phyloP scores from a whole-genome alignment of 2,113 vertebrate species.

The Sterrhoptilus dennistouni region DNA sequence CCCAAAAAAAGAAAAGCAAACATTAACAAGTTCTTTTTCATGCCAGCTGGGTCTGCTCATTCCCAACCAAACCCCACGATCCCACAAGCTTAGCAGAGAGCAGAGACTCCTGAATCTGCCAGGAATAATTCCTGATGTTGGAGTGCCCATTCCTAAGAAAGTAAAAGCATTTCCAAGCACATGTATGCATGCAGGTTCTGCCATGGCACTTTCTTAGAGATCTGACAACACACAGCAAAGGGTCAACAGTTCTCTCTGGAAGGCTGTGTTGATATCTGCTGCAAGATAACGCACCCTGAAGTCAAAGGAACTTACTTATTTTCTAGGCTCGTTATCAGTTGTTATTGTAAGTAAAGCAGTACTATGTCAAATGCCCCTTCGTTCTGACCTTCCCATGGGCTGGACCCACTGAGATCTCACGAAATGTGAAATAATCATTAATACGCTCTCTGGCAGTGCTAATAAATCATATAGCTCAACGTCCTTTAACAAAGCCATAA shows the following conservation, averaged over 20 bases:
- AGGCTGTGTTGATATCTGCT: conserved; percentile 39
- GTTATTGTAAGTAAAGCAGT: conserved; percentile 59
- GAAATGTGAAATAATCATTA: conserved; percentile 65
- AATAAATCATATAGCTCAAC: conserved; percentile 42
- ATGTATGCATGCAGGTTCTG: not conserved
- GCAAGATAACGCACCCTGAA: conserved; percentile 27
- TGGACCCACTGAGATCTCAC: conserved; percentile 33
- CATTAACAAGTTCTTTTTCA: not conserved
- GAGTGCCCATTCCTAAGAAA: not conserved
- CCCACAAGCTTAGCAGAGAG: accelerated
- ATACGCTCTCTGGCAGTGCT: not conserved
- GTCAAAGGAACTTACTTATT: conserved; percentile 46
- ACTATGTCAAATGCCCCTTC: conserved; percentile 33
- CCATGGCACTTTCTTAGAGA: not conserved
- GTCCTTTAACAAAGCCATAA: conserved; percentile 26
- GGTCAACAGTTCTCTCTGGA: conserved; percentile 46
- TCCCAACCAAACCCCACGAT: not conserved
- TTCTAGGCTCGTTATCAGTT: conserved; percentile 31
- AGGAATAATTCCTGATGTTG: not conserved
- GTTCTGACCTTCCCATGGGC: conserved; percentile 38
- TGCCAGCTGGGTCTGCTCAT: not conserved
- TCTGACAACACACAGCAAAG: not conserved
- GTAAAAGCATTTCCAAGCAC: not conserved
- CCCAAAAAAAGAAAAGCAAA: not conserved
- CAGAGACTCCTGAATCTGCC: not conserved